These are phyloP conservation scores for Eufriesea mexicana DNA, from an alignment of 1,140 invertebrate species.

Conservation along the genomic window DNA sequence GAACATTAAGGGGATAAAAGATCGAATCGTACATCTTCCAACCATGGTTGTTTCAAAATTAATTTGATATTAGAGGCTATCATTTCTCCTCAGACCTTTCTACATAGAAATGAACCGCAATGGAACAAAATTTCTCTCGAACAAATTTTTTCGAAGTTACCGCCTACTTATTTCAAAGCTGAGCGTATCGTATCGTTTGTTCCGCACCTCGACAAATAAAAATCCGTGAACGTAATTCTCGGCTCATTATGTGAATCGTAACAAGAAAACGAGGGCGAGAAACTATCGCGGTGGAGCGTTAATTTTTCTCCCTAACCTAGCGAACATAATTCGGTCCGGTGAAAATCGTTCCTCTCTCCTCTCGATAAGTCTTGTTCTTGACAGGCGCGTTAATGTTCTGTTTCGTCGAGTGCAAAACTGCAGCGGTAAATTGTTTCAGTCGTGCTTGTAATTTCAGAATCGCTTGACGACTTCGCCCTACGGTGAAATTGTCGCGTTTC, in stretches of 20 bases:
- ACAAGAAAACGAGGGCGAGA: background rate
- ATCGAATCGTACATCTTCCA: too few relatives aligned
- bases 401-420: background rate
- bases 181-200: too few relatives aligned
- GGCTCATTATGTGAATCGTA: background rate
- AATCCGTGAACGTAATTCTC: background rate
- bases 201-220: background rate
- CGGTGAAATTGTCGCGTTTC: constrained; percentile 6
- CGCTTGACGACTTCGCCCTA: too few relatives aligned
- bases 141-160: too few relatives aligned
- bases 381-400: background rate
- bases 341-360: background rate
- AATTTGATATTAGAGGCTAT: too few relatives aligned
- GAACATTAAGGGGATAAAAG: too few relatives aligned
- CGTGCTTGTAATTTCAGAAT: background rate
- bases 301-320: background rate
- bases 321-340: background rate
- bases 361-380: background rate
- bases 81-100: too few relatives aligned
- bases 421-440: background rate
- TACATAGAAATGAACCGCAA: too few relatives aligned
- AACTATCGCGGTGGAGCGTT: background rate
- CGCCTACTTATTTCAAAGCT: too few relatives aligned
- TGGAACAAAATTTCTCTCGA: too few relatives aligned
- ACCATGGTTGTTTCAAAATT: too few relatives aligned